phyloP scores from a whole-genome alignment of 2,797 vertebrate genomes.

The Spheniscus humboldti region DNA sequence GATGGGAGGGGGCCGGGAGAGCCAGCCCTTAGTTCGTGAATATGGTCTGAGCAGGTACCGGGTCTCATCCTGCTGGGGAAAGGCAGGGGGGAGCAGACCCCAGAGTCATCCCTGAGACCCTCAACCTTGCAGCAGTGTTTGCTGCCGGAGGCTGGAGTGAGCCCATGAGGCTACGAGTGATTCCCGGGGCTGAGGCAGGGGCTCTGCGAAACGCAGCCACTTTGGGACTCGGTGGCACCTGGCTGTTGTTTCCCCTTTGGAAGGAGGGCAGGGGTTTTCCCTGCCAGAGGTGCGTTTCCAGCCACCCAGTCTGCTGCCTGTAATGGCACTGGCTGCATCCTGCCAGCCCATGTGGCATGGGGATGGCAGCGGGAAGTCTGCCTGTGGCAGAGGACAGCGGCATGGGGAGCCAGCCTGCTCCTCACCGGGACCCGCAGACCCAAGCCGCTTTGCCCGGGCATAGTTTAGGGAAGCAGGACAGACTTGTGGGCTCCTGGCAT shows the following conservation, averaged over 20 bases:
- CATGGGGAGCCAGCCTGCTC: not conserved
- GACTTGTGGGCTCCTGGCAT: not conserved
- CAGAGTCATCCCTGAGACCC: not conserved
- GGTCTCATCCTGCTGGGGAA: not conserved
- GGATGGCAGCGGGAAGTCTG: not conserved
- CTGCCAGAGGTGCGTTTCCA: not conserved
- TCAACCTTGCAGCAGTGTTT: not conserved
- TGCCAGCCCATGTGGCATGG: not conserved
- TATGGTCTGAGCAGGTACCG: not conserved
- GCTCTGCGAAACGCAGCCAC: not conserved
- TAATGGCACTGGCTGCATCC: not conserved
- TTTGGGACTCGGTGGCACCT: rapidly evolving
- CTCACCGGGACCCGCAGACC: not conserved
- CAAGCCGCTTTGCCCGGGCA: not conserved
- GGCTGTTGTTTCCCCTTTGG: not conserved
- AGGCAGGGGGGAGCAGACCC: not conserved
- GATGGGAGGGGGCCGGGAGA: not conserved
- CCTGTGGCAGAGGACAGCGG: not conserved
- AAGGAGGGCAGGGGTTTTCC: not conserved
- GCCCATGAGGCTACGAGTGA: rapidly evolving
- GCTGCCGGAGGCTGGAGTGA: not conserved
- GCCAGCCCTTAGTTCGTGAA: not conserved
- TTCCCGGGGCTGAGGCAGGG: rapidly evolving
- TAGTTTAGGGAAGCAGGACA: not conserved
- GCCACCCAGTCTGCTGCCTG: not conserved